Base-by-base conservation (phyloP, 2,797 vertebrate genomes). In the Rhynchonycteris naso region DNA sequence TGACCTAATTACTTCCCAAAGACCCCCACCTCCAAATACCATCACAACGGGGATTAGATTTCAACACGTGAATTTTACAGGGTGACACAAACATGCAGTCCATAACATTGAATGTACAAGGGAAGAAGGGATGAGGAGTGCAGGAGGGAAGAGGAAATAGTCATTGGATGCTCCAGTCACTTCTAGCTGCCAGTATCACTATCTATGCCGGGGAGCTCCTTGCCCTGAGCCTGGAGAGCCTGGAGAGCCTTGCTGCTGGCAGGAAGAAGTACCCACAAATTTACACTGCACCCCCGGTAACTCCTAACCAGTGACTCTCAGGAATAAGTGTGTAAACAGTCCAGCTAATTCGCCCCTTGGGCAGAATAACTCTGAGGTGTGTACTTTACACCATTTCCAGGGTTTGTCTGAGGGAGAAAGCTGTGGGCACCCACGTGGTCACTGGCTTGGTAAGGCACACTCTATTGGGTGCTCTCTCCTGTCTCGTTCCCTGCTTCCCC, bases 391-490 rank as follows among this genome's bases (percentile, higher is more conserved):
- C 19, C 18, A 0, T 22, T 38, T 33, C 35, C n/a, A 30, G 79
- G 14, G 16, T 59, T 63, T 58, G 24, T 22, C 38, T 3, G 18
- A 47, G 58, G 22, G 12, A 35, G 3, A 79, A 47, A 54, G 74
- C n/a, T 7, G 35, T 24, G 68, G 22, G 59, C 33, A 1, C 33
- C 76, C 71, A 7, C 0, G 5, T 1, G 5, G 43, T 33, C 0
- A 0, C 87, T 47, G 80, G 14, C 68, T 58, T 13, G n/a, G 21
- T 33, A 4, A 47, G 26, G 33, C 50, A 35, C 9, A 1, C 3
- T 3, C 18, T 3, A 5, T 3, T 7, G 7, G 5, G 14, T 30
- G 16, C 28, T 26, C 15, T 22, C 28, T 28, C 7, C 26, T 9
- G 43, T 47, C 47, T 61, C 22, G 0, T 59, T 28, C 22, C 19